These are phyloP conservation scores for Philypnodon macrostomus DNA, from an alignment of 2,797 vertebrate species.

Conservation along the genomic window DNA sequence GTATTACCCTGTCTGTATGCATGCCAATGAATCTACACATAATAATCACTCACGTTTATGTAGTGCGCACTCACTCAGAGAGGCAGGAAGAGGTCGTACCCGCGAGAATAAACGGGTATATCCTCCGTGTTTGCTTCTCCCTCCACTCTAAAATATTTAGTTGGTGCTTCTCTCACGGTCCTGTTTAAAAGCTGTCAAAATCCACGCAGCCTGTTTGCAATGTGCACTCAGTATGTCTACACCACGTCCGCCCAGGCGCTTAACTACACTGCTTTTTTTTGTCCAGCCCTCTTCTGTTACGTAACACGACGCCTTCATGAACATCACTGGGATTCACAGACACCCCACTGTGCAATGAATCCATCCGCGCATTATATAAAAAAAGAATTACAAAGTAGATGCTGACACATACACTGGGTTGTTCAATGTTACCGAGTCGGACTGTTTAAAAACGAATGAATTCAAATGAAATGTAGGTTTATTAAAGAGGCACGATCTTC, in stretches of 20 bases:
- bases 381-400: background rate
- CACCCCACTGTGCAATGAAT: background rate
- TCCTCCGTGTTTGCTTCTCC: background rate
- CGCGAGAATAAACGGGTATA: background rate
- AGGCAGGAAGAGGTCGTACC: conserved; percentile 31
- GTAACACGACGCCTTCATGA: conserved; percentile 58
- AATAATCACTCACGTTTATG: background rate
- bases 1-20: background rate
- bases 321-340: conserved; percentile 2
- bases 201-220: conserved; percentile 15
- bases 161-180: background rate
- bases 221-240: background rate
- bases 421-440: too few species aligned
- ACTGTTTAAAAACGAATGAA: too few species aligned
- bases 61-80: background rate
- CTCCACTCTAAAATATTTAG: background rate
- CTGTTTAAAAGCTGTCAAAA: conserved; percentile 39
- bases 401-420: too few species aligned
- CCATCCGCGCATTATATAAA: background rate
- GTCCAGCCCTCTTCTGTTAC: conserved; percentile 55
- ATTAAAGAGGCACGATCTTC: too few species aligned
- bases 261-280: background rate
- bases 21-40: background rate
- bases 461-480: too few species aligned
- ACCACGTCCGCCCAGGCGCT: conserved; percentile 13